A percentile compares a stretch with the other conserved stretches of the same genome.
Evolutionary conservation across 2,113 vertebrate species (phyloP).

Genomic region (Strix aluco): DNA sequence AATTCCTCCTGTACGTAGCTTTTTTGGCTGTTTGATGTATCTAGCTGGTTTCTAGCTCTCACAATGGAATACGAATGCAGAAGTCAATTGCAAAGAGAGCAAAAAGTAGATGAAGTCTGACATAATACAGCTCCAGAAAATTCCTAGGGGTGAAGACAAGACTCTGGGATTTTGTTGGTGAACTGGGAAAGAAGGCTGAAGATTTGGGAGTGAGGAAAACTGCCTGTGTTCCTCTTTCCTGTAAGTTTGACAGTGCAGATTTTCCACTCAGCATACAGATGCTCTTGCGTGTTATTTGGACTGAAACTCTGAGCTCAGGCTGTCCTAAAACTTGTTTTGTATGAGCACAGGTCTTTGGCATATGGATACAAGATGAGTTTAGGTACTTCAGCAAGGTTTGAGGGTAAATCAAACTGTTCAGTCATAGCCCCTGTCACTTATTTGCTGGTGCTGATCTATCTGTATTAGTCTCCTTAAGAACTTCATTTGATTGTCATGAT

Average conservation of each 20-base stretch:
- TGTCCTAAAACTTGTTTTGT: neutral
- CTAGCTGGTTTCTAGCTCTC: neutral
- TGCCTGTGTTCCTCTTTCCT: neutral
- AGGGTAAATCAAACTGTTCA: neutral
- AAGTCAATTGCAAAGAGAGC: neutral
- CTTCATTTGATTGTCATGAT: neutral
- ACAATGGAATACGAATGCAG: neutral
- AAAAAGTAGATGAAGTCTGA: neutral
- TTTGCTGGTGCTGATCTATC: neutral
- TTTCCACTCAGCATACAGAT: neutral
- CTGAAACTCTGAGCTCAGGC: neutral
- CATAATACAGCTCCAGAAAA: neutral
- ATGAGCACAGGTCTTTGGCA: neutral
- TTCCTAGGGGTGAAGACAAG: neutral
- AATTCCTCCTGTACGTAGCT: neutral
- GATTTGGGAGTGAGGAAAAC: neutral
- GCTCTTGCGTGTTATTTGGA: neutral
- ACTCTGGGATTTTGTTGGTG: neutral
- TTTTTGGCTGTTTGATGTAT: neutral
- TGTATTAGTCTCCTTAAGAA: neutral
- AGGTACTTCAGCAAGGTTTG: neutral
- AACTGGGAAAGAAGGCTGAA: neutral
- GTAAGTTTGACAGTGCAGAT: neutral
- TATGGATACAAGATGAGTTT: neutral
- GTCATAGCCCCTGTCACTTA: neutral